These are phyloP conservation scores for Lepidochrysops patricia DNA, from an alignment of 2,888 invertebrate species.

Conservation along the genomic window DNA sequence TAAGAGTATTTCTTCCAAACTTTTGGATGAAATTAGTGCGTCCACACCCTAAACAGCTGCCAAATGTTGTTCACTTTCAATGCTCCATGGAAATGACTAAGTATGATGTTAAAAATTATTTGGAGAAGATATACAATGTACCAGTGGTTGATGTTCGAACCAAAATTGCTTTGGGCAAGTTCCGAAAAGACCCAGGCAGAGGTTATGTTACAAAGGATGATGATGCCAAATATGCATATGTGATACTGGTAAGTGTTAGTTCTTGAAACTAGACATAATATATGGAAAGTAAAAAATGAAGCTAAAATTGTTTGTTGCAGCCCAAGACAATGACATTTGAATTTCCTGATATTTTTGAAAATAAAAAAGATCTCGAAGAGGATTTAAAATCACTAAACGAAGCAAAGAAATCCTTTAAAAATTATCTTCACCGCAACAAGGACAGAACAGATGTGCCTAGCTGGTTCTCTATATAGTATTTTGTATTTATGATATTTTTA, in stretches of 20 bases:
- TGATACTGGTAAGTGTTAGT: slow-evolving; percentile 78
- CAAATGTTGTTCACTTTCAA: slow-evolving; percentile 89
- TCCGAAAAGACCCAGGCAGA: slow-evolving; percentile 72
- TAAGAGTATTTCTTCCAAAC: slow-evolving; percentile 93
- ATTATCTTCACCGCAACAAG: slow-evolving; percentile 78
- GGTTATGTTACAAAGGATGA: slow-evolving; percentile 86
- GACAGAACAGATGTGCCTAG: slow-evolving; percentile 82
- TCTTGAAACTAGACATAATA: too few relatives aligned
- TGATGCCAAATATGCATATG: slow-evolving; percentile 86
- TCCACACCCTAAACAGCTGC: slow-evolving; percentile 78
- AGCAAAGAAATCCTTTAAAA: slow-evolving; percentile 74
- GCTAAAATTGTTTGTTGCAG: slow-evolving; percentile 71
- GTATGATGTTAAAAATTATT: slow-evolving; percentile 91
- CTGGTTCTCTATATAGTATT: slow-evolving; percentile 81
- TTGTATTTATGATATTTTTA: neutral
- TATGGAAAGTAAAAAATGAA: too few relatives aligned
- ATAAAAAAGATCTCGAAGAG: slow-evolving; percentile 72
- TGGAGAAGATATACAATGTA: slow-evolving; percentile 95
- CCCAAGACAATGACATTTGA: slow-evolving; percentile 81
- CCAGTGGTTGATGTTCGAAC: slow-evolving; percentile 86
- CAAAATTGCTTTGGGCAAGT: slow-evolving; percentile 80
- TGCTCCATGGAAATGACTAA: slow-evolving; percentile 96
- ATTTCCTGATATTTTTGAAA: slow-evolving; percentile 83
- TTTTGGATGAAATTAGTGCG: slow-evolving; percentile 97
- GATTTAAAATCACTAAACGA: slow-evolving; percentile 75